These are phyloP conservation scores for Sturnus vulgaris DNA, from an alignment of 2,113 vertebrate species.

Conservation along the genomic window DNA sequence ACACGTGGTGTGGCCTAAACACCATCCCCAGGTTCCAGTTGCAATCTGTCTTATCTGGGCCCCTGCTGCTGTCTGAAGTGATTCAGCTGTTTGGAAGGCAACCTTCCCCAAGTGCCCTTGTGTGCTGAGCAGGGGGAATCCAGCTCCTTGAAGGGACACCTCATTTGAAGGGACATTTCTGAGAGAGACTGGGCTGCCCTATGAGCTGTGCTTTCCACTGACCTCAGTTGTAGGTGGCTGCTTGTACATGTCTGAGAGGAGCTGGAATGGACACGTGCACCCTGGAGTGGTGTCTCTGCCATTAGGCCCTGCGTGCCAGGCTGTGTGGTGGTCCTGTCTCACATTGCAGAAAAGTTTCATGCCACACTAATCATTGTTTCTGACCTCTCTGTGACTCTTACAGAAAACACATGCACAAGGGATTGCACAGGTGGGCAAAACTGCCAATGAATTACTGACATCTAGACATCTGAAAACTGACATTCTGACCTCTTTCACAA, in stretches of 20 bases:
- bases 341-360: background rate
- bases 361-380: background rate
- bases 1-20: rapidly evolving
- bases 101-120: background rate
- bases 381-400: background rate
- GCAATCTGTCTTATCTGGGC: background rate
- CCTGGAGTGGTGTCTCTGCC: background rate
- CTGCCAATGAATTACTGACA: background rate
- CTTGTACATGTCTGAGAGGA: rapidly evolving
- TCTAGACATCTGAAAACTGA: background rate
- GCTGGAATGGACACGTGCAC: background rate
- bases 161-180: background rate
- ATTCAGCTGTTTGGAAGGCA: background rate
- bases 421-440: conserved; percentile 11
- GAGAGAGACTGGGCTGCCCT: background rate
- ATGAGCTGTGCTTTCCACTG: background rate
- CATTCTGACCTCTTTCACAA: background rate
- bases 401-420: background rate
- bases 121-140: background rate
- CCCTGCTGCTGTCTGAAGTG: background rate
- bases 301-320: rapidly evolving
- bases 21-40: background rate
- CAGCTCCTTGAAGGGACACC: background rate
- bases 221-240: background rate
- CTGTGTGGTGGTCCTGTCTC: background rate